A percentile compares a stretch with the other conserved stretches of the same genome.
These are phyloP conservation scores for Pseudomyrmex pallidus DNA, from an alignment of 1,140 invertebrate genomes.

Conservation along the genomic window DNA sequence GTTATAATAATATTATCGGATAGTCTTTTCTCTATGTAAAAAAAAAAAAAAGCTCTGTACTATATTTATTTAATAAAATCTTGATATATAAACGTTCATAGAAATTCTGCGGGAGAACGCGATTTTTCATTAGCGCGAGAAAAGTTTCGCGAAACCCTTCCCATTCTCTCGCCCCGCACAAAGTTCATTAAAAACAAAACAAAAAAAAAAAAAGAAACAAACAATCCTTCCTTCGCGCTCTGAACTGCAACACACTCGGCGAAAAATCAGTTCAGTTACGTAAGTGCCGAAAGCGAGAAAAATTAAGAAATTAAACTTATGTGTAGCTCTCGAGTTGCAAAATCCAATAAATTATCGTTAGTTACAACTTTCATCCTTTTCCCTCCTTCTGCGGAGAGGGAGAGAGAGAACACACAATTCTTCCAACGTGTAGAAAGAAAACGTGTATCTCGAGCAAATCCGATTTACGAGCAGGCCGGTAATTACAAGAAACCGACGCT, in stretches of 20 bases:
- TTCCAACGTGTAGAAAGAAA: not conserved
- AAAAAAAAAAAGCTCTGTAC: constrained; percentile 37
- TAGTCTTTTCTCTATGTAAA: constrained; percentile 73
- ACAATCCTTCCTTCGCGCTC: too few species aligned
- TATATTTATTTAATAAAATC: constrained; percentile 79
- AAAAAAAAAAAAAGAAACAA: too few species aligned
- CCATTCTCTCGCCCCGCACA: not conserved
- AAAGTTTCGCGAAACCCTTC: too few species aligned
- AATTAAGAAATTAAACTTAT: too few species aligned
- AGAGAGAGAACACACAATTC: not conserved
- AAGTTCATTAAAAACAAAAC: not conserved
- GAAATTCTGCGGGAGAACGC: not conserved
- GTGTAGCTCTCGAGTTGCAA: not conserved
- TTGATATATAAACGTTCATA: constrained; percentile 58
- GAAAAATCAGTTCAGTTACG: too few species aligned
- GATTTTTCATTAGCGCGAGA: not conserved
- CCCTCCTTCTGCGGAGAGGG: not conserved
- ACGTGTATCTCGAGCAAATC: too few species aligned
- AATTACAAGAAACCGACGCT: too few species aligned
- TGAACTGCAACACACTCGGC: too few species aligned
- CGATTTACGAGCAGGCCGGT: too few species aligned
- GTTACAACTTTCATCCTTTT: not conserved
- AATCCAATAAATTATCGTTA: constrained; percentile 18
- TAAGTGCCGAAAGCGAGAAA: too few species aligned
- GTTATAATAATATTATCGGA: constrained; percentile 66